Evolutionary conservation across 2,888 invertebrate species (phyloP), one percentile per base, ranked within the genome.

Genomic region (Fragum whitleyi): DNA sequence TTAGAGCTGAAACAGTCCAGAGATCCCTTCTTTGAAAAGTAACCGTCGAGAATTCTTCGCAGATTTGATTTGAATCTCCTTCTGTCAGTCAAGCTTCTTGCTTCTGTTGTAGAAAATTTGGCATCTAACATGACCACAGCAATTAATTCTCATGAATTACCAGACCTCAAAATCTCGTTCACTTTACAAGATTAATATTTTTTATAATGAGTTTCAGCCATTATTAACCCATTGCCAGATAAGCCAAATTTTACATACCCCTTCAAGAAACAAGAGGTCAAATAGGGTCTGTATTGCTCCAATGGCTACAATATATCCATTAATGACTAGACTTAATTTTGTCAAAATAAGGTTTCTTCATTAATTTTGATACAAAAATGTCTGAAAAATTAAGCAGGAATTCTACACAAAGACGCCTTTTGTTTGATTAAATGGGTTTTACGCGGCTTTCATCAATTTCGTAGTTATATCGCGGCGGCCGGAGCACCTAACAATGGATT

Each of bases 31-130:
- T 57, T 57, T 57, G 57, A 57, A 57, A 57, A 28, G 26, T 28
- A 26, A 23, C 26, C 57, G 11, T 23, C 9, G 26, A 23, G 28
- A 57, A 28, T 57, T 57, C 57, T 28, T 28, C 19, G 11, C 26
- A 14, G 57, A 57, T 57, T 57, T 23, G 26, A 57, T 57, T 57
- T 57, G 57, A 28, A 47, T 47, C 47, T 47, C n/a, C 19, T 3
- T n/a, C 47, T 47, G 47, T 47, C 47, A 47, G 2, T 47, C 47
- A 47, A 47, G 2, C 14, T 47, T 47, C 7, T 14, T 5, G 5
- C n/a, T 47, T n/a, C 47, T n/a, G 5, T 47, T 16, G 14, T 19
- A 47, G 47, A 47, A 47, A 47, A 19, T 47, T n/a, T 47, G 47
- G 47, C 47, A 47, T 14, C 14, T 19, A 47, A 47, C 47, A 47